phyloP scores from a whole-genome alignment of 2,797 vertebrate species.

The Chelmon rostratus region DNA sequence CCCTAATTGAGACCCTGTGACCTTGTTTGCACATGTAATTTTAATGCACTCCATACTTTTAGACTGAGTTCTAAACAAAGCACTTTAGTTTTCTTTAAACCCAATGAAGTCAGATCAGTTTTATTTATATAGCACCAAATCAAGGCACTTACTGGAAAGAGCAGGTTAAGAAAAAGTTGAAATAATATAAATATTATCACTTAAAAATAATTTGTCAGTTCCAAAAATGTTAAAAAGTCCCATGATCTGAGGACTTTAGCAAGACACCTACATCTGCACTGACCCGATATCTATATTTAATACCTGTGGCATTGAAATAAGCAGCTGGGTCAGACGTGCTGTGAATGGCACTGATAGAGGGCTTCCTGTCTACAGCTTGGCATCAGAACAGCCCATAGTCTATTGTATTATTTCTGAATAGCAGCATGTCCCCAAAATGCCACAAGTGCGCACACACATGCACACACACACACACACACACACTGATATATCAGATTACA shows the following conservation, averaged over 20 bases:
- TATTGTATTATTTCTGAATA: slow-evolving; percentile 44
- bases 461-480: not conserved
- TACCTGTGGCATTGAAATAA: slow-evolving; percentile 7
- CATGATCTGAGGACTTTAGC: not conserved
- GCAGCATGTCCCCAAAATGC: slow-evolving; percentile 2
- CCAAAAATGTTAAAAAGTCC: not conserved
- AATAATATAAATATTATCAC: not conserved
- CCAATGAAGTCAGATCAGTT: no score
- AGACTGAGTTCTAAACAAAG: not conserved
- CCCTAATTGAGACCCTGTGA: not conserved
- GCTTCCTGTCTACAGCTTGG: slow-evolving; percentile 31
- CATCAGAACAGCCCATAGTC: slow-evolving; percentile 18
- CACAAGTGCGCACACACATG: not conserved
- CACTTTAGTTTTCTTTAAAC: no score
- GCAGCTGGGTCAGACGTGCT: not conserved
- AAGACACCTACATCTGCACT: not conserved
- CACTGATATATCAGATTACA: not conserved
- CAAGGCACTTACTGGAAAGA: no score
- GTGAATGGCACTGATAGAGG: not conserved
- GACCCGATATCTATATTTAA: slow-evolving; percentile 6
- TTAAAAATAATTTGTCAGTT: not conserved
- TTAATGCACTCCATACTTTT: not conserved
- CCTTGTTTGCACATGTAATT: not conserved
- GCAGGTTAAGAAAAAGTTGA: no score
- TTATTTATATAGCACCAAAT: no score